phyloP scores from a whole-genome alignment of 2,888 invertebrate species.

The Acronicta alni region DNA sequence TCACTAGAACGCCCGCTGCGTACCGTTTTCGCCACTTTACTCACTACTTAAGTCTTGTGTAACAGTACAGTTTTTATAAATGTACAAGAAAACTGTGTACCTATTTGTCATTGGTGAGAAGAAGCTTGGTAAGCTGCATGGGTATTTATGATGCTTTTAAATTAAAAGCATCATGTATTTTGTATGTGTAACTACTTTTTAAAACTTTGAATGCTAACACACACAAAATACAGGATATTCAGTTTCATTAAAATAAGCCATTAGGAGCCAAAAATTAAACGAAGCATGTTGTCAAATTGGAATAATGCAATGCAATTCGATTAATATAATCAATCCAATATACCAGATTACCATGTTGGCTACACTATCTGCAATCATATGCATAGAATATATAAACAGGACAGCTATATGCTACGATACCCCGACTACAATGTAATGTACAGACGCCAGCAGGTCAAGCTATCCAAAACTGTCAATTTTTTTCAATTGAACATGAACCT shows the following conservation, averaged over 20 bases:
- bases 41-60: slow-evolving; percentile 45
- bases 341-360: slow-evolving; percentile 17
- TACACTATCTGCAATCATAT: slow-evolving; percentile 17
- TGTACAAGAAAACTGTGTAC: slow-evolving; percentile 34
- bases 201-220: no score
- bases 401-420: neutral
- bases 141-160: neutral
- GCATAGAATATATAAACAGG: slow-evolving; percentile 27
- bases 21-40: slow-evolving; percentile 56
- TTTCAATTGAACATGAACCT: no score
- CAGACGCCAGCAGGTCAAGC: no score
- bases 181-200: no score
- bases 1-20: slow-evolving; percentile 63
- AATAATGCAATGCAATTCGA: slow-evolving; percentile 12
- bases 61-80: slow-evolving; percentile 43
- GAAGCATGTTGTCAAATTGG: slow-evolving; percentile 8
- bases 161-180: no score
- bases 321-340: slow-evolving; percentile 29
- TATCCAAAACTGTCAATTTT: no score
- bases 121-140: neutral
- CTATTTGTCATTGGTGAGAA: slow-evolving; percentile 27
- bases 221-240: neutral
- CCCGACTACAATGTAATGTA: no score
- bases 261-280: neutral
- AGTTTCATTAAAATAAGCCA: neutral